phyloP scores from a whole-genome alignment of 2,888 invertebrate species.

The Chesias legatella region DNA sequence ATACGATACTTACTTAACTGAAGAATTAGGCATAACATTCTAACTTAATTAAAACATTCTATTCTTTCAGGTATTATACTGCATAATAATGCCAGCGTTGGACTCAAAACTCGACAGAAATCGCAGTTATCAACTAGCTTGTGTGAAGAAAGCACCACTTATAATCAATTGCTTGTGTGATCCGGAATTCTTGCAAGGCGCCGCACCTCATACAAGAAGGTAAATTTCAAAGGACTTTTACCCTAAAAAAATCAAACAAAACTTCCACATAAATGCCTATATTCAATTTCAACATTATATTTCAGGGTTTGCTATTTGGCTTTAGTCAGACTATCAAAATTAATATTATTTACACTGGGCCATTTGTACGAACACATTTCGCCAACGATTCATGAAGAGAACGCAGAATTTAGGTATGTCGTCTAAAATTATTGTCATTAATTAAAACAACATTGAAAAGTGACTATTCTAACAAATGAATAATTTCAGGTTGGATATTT shows the following conservation, averaged over 20 bases:
- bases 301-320: conserved; percentile 91
- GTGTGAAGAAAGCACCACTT: conserved; percentile 79
- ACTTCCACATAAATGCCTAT: too few species aligned
- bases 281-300: conserved; percentile 32
- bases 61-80: conserved; percentile 90
- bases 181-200: conserved; percentile 69
- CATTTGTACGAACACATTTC: conserved; percentile 85
- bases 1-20: conserved; percentile 8
- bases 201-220: conserved; percentile 72
- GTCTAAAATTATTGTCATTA: conserved; percentile 1
- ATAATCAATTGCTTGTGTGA: conserved; percentile 72
- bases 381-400: conserved; percentile 71
- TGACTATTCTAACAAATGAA: not conserved
- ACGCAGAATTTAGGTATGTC: conserved; percentile 60
- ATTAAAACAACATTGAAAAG: too few species aligned
- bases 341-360: conserved; percentile 92
- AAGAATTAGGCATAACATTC: too few species aligned
- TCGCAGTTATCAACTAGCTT: conserved; percentile 80
- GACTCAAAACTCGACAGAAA: conserved; percentile 87
- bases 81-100: conserved; percentile 94
- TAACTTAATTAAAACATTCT: too few species aligned
- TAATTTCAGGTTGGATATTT: conserved; percentile 70
- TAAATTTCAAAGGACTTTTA: conserved; percentile 34
- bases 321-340: conserved; percentile 92
- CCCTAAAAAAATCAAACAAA: too few species aligned